Base-by-base conservation (phyloP, 1,140 invertebrate species). In the Aphaenogaster ashmeadi region DNA sequence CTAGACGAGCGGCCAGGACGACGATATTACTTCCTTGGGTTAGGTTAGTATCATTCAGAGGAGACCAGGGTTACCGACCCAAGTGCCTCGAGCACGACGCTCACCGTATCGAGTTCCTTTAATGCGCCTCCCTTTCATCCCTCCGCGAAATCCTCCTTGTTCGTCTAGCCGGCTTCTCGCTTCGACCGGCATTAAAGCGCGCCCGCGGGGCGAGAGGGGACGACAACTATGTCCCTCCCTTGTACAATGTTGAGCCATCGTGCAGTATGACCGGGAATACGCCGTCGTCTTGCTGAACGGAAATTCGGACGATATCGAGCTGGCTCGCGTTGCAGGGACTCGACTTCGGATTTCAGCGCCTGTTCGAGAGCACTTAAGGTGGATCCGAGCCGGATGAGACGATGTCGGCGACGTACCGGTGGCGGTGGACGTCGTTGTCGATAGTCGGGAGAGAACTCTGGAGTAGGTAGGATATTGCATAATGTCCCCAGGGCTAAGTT, bases 11-110 rank as follows among this genome's bases (percentile, higher is more conserved):
- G 80, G 77, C 78, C 58, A 87, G 67, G 52, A 89, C 56, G 86
- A 88, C 89, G 87, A 87, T 92, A 92, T 92, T 92, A 91, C 90
- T 89, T 85, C 72, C 87, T 93, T 92, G 91, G 89, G 89, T 91
- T 80, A 92, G 89, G 91, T 92, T 91, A 87, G 89, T 79, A 93
- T 89, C 87, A 52, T 33, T 75, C 83, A 64, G 54, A 87, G 80
- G 81, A 75, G 78, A 83, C 62, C 90, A 91, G 88, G 90, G 92
- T 93, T 93, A 90, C 86, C 92, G 91, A 93, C 91, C 92, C 88
- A 86, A 86, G 79, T 88, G 36, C 60, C 66, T 85, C 74, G 88
- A 60, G 52, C 89, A 67, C 88, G 72, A 75, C 62, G 75, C 89
- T 54, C 81, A 75, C 54, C 60, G 36, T 74, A 62, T 85, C 81